Percentiles rank a stretch among this genome's conserved stretches.
These are phyloP conservation scores for Drosophila guanche DNA, from an alignment of 1,140 invertebrate species.

Conservation along the genomic window DNA sequence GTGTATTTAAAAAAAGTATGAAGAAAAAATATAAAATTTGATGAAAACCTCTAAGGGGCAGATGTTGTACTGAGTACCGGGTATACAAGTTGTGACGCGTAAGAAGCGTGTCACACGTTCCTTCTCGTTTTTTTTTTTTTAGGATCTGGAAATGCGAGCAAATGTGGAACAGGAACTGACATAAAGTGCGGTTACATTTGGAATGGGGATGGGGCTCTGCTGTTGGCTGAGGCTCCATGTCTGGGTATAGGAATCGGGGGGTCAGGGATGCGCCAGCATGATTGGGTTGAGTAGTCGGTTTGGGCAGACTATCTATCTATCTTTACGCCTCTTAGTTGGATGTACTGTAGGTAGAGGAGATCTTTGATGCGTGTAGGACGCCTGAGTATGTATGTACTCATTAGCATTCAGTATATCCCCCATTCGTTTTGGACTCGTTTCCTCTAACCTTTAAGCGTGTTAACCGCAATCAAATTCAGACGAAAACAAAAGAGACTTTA, in stretches of 20 bases:
- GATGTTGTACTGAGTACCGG: no score
- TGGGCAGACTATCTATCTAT: no score
- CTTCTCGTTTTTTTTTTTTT: slow-evolving; percentile 44
- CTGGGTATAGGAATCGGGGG: background rate
- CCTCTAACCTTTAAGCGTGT: slow-evolving; percentile 52
- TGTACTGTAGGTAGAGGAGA: no score
- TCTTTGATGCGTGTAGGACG: no score
- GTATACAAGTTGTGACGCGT: no score
- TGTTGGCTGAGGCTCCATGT: background rate
- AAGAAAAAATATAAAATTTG: no score
- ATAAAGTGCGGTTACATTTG: slow-evolving; percentile 52
- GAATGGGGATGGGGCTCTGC: background rate
- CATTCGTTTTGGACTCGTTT: slow-evolving; percentile 6
- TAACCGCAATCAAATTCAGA: slow-evolving; percentile 52
- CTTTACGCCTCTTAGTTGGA: no score
- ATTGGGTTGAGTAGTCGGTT: background rate
- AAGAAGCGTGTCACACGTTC: no score
- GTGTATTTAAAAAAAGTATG: no score
- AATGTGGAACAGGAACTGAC: slow-evolving; percentile 64
- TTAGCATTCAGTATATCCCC: background rate
- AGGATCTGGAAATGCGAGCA: slow-evolving; percentile 57
- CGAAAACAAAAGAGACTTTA: slow-evolving; percentile 46
- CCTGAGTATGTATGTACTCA: no score
- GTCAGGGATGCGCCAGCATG: background rate
- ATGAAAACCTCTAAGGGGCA: no score